Base-by-base conservation (phyloP, 2,113 vertebrate genomes). In the Callospermophilus lateralis region DNA sequence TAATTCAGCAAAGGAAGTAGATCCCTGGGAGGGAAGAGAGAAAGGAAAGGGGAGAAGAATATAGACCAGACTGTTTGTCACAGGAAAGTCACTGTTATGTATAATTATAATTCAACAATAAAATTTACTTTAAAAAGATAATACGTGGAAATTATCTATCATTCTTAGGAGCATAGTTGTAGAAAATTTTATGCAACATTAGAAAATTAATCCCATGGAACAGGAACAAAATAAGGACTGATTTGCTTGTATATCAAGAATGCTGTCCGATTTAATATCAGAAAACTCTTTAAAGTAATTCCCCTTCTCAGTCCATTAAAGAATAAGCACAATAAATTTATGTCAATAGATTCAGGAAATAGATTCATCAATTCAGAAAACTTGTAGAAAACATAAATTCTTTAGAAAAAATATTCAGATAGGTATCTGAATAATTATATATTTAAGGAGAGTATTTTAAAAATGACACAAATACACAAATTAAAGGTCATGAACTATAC, bases 401-500 rank as follows among this genome's bases (percentile, higher is more conserved):
- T 77, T 72, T 19, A 81, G 65, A 81, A 68, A 84, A 96, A 88
- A 51, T 32, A 58, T 53, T 32, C 45, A 39, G 4, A 10, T 32
- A 83, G 89, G 15, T 9, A n/a, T 48, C 78, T 76, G 68, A 67
- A 73, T 87, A 61, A 84, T 53, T 17, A 19, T 74, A 6, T 10
- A 26, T 68, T 89, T 83, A 22, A 96, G 39, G 65, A 68, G 34
- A 76, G 30, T 67, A 85, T 55, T 96, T 93, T 72, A 51, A n/a
- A 37, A 5, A 48, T n/a, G 24, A 8, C 3, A 68, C 34, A 30
- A 9, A 58, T 63, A 5, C 8, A 78, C 26, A 42, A 53, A 73
- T 78, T 42, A 24, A 88, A 70, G 15, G 53, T 19, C 86, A 70
- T 84, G 10, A 87, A 51, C 28, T 53, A 8, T 45, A n/a, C 6